Evolutionary conservation across 2,113 vertebrate species (phyloP), one percentile per base, ranked within the genome.

Genomic region (Galbula dea): DNA sequence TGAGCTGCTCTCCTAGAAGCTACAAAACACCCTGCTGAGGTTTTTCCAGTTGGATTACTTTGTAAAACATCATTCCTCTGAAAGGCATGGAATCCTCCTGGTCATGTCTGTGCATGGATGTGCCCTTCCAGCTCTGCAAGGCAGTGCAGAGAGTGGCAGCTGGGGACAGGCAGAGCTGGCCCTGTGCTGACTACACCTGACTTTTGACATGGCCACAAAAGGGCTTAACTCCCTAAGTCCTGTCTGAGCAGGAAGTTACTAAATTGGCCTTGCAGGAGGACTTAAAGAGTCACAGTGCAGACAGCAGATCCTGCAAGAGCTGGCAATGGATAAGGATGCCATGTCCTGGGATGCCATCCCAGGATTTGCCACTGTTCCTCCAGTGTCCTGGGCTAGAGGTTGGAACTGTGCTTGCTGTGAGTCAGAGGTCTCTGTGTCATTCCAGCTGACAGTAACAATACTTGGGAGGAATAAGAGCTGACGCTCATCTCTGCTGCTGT

Each of bases 231-330:
- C 84, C 9, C 3, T 74, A 92, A 93, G 87, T 85, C 94, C 84
- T 12, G 74, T 89, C 84, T 89, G 95, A 96, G 95, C 84, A 94
- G 94, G 94, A 94, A 87, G 78, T 55, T 59, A 59, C 58, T 93
- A 73, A 45, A 66, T 3, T 43, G 75, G 59, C 59, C 4, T 15
- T 3, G 78, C 62, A 24, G 62, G 71, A 84, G 62, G 67, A 63
- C 49, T 79, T 39, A 22, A 78, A 29, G 6, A 72, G 62, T 15
- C 48, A 62, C 30, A 1, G 83, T 8, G 52, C n/a, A 29, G n/a
- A 4, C 65, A 59, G 15, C 62, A 4, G 19, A 36, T 20, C 88
- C 79, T 0, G 1, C 67, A 6, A 65, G 65, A 46, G 59, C 58
- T 1, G 2, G 55, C 37, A 2, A 0, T 0, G 41, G 51, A 32